phyloP scores from a whole-genome alignment of 2,888 invertebrate species.

The Drosophila meridionalis region DNA sequence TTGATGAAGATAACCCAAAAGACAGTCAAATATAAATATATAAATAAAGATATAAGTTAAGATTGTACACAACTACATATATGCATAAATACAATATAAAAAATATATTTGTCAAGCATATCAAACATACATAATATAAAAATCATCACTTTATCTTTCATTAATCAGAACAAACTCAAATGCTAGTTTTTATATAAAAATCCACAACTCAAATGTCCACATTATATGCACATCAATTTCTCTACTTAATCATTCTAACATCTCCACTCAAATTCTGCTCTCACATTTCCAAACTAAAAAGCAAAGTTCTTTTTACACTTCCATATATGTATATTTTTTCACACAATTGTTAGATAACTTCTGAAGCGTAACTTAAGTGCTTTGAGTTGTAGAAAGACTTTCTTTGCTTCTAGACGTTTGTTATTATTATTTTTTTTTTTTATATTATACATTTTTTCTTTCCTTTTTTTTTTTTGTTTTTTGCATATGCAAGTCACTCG shows the following conservation, averaged over 20 bases:
- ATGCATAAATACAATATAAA: too few relatives aligned
- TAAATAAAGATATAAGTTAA: too few relatives aligned
- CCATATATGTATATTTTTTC: too few relatives aligned
- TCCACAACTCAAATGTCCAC: not conserved
- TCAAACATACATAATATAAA: not conserved
- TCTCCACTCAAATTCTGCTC: not conserved
- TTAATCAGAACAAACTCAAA: not conserved
- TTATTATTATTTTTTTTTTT: constrained; percentile 14
- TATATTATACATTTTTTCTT: not conserved
- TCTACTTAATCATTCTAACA: not conserved
- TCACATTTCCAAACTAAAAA: too few relatives aligned
- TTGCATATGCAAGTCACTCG: constrained; percentile 79
- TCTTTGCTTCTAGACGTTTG: constrained; percentile 22
- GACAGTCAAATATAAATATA: too few relatives aligned
- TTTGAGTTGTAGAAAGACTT: constrained; percentile 40
- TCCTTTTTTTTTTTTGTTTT: constrained; percentile 52
- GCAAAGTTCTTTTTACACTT: not conserved
- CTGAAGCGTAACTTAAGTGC: constrained; percentile 27
- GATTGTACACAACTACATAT: too few relatives aligned
- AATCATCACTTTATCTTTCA: not conserved
- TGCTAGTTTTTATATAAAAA: not conserved
- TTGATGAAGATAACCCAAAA: too few relatives aligned
- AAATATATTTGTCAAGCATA: not conserved
- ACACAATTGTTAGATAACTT: constrained; percentile 27
- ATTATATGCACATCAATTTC: not conserved